Conservation (phyloP, 1,140 invertebrate species). For the Drosophila repletoides region DNA sequence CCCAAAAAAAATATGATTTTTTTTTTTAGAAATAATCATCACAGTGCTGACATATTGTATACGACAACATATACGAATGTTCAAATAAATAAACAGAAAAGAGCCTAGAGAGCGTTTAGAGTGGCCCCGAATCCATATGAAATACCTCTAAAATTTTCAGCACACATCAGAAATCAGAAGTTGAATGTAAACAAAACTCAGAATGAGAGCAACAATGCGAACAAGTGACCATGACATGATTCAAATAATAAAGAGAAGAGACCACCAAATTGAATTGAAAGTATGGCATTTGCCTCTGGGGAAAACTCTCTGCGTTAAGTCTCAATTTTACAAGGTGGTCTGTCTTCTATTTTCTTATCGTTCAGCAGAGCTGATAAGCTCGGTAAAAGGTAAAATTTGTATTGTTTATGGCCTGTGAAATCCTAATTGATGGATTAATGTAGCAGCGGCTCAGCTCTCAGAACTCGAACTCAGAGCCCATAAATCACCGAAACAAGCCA, state of each 20-base stretch:
- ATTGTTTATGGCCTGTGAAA: slow-evolving; percentile 42
- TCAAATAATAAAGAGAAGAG: too few species aligned
- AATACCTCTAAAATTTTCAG: slow-evolving; percentile 22
- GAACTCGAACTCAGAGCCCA: slow-evolving; percentile 10
- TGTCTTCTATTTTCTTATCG: slow-evolving; percentile 35
- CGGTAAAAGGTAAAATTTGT: slow-evolving; percentile 18
- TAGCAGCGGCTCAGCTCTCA: not conserved
- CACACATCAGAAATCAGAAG: not conserved
- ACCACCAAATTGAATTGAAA: not conserved
- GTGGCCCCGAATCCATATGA: not conserved
- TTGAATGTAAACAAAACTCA: slow-evolving; percentile 47
- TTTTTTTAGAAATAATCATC: slow-evolving; percentile 34
- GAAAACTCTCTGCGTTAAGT: slow-evolving; percentile 11
- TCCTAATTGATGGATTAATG: slow-evolving; percentile 38
- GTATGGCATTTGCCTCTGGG: not conserved
- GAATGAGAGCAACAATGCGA: slow-evolving; percentile 31
- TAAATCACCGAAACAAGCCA: slow-evolving; percentile 46
- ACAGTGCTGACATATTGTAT: slow-evolving; percentile 58
- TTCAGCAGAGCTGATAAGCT: slow-evolving; percentile 27
- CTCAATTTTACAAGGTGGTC: slow-evolving; percentile 39
- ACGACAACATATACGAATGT: slow-evolving; percentile 35
- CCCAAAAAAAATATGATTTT: slow-evolving; percentile 49
- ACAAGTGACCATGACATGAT: slow-evolving; percentile 69
- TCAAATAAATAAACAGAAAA: slow-evolving; percentile 59
- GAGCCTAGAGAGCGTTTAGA: slow-evolving; percentile 25